Base-by-base conservation (phyloP, 1,140 invertebrate species). In the Drosophila sp. region DNA sequence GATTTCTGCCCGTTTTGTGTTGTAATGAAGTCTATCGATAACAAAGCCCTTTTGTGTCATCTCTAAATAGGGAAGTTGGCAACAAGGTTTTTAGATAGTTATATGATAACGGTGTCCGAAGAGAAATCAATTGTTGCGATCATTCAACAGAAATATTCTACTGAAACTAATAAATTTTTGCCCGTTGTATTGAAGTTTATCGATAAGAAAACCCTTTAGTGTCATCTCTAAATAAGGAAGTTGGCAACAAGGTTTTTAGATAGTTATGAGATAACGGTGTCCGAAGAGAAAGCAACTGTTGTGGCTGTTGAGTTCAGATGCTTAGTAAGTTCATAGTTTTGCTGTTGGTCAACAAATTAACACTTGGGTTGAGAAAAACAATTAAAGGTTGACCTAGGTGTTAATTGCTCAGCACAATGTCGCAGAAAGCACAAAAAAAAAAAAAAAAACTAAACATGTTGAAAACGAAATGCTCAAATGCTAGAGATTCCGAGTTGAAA, bases 341-440 rank as follows among this genome's bases (percentile, higher is more conserved):
- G 23, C 40, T 73, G 70, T 81, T 66, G 79, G 63, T 41, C 47
- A 75, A 75, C 71, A 76, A 79, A 84, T 83, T 68, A 79, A 58
- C 76, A 56, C 66, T 47, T 55, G 32, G 33, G 47, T 8, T 47
- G 54, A 47, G 55, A 10, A 68, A 50, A 35, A 65, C n/a, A 70
- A 61, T 60, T 65, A 61, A 65, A 47, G 7, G 25, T 33, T 55
- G 71, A 64, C 61, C 60, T 69, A 67, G 58, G 76, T 84, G 80
- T 70, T 80, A 84, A 83, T 83, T 80, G 72, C 65, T 63, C 25
- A 63, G 60, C 47, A 79, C 65, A 71, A 40, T 66, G 70, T 61
- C 41, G 32, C 60, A 47, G 23, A 47, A 61, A 61, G 27, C 23
- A 7, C 41, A 25, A 61, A 3, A 25, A 11, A 40, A 58, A 7